Evolutionary conservation across 2,888 invertebrate genomes (phyloP), one percentile per base, ranked within the genome.

Genomic region (Priocnemis perturbator): DNA sequence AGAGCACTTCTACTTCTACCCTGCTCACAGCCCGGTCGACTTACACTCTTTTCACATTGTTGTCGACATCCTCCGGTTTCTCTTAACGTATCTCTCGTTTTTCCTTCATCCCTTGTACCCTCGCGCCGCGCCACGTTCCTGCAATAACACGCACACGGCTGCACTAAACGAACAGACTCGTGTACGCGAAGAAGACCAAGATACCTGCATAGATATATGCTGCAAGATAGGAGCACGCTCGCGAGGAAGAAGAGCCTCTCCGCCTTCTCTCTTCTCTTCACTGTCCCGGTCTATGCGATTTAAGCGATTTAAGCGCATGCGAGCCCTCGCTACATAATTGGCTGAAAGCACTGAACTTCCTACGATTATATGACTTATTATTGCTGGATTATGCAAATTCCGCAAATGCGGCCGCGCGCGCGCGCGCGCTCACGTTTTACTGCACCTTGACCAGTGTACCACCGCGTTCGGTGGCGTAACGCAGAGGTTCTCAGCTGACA

Each of bases 361-460:
- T 77, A 75, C 73, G 69, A 79, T 78, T 78, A 77, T 69, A 67
- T 62, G 71, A 81, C 67, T 80, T 77, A 78, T 81, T 78, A 74
- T 78, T 76, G 72, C 58, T 58, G 69, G 66, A 79, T 78, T 79
- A 81, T 78, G 76, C 74, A 78, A 77, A 81, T 78, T 64, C 64
- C 23, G 57, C 15, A 30, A 19, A 7, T 21, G 23, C 23, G 48
- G 11, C 52, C 20, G 20, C 23, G 50, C 17, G 5, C n/a, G 50
- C 17, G 17, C 47, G n/a, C n/a, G 15, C n/a, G 47, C 47, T 47
- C 47, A 19, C 50, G 50, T 50, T 50, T 50, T 37, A 37, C 50
- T 50, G 19, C 50, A 19, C 50, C 19, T 50, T 19, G 50, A 50
- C 50, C 50, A 50, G 17, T n/a, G 17, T 17, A 50, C 50, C 17